These are phyloP conservation scores for Myocastor coypus DNA, from an alignment of 2,113 vertebrate genomes.

Conservation along the genomic window DNA sequence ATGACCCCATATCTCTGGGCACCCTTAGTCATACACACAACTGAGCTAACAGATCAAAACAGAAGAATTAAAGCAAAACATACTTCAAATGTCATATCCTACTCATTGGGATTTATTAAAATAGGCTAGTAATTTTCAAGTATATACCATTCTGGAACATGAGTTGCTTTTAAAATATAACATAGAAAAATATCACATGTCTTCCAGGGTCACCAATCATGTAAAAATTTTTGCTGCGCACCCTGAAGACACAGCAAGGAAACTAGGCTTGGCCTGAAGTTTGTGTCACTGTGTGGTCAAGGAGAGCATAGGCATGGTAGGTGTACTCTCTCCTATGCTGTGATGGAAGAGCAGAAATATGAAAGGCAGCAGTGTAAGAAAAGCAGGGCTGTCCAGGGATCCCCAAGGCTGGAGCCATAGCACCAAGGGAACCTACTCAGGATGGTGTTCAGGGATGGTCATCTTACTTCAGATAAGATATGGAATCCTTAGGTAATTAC, in stretches of 20 bases:
- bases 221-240: background rate
- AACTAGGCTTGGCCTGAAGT: background rate
- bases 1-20: background rate
- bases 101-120: background rate
- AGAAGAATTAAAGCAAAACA: background rate
- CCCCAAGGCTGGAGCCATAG: background rate
- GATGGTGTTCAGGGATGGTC: background rate
- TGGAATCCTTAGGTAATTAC: background rate
- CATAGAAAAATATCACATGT: constrained; percentile 16
- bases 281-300: background rate
- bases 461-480: background rate
- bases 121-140: background rate
- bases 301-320: background rate
- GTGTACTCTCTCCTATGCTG: background rate
- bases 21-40: background rate
- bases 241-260: constrained; percentile 13
- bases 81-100: background rate
- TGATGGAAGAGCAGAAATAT: background rate
- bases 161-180: background rate
- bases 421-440: background rate
- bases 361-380: background rate
- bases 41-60: background rate
- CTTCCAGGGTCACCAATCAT: background rate
- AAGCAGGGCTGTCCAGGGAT: background rate
- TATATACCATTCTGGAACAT: background rate